Evolutionary conservation across 1,140 invertebrate genomes (phyloP).

Genomic region (Danaus melanippus): DNA sequence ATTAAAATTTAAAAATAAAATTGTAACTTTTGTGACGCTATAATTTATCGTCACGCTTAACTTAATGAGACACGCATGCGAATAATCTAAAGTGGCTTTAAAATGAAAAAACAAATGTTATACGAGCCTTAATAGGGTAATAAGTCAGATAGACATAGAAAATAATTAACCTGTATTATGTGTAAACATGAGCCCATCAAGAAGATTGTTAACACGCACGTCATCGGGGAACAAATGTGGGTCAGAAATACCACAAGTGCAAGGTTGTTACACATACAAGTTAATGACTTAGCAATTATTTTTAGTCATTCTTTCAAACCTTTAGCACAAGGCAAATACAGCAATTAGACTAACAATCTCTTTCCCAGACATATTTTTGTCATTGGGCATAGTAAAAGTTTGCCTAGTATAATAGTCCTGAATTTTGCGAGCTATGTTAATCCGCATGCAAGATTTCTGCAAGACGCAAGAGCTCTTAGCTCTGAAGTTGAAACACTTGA

Average conservation of each 20-base stretch:
- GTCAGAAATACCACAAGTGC: slow-evolving; percentile 34
- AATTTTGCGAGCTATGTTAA: slow-evolving; percentile 21
- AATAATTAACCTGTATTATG: slow-evolving; percentile 54
- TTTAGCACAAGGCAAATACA: slow-evolving; percentile 11
- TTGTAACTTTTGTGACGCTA: slow-evolving; percentile 22
- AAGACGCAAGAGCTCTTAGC: slow-evolving; percentile 25
- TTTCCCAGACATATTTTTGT: slow-evolving; percentile 20
- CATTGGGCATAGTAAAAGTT: slow-evolving; percentile 15
- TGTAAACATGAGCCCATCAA: slow-evolving; percentile 51
- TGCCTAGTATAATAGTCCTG: slow-evolving; percentile 15
- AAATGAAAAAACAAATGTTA: slow-evolving; percentile 32
- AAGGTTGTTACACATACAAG: slow-evolving; percentile 33
- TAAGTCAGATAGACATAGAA: slow-evolving; percentile 48
- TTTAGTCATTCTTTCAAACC: slow-evolving; percentile 17
- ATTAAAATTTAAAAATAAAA: slow-evolving; percentile 31
- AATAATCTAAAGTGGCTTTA: slow-evolving; percentile 20
- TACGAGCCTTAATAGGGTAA: slow-evolving; percentile 41
- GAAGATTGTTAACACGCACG: slow-evolving; percentile 49
- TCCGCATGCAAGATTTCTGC: slow-evolving; percentile 23
- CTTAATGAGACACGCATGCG: slow-evolving; percentile 16
- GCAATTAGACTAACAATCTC: slow-evolving; percentile 23
- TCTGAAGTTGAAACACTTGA: slow-evolving; percentile 21
- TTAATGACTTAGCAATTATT: slow-evolving; percentile 25
- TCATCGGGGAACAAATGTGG: slow-evolving; percentile 28
- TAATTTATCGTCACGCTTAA: slow-evolving; percentile 19